Evolutionary conservation across 2,113 vertebrate genomes (phyloP), one percentile per base, ranked within the genome.

Genomic region (Bujurquina vittata): DNA sequence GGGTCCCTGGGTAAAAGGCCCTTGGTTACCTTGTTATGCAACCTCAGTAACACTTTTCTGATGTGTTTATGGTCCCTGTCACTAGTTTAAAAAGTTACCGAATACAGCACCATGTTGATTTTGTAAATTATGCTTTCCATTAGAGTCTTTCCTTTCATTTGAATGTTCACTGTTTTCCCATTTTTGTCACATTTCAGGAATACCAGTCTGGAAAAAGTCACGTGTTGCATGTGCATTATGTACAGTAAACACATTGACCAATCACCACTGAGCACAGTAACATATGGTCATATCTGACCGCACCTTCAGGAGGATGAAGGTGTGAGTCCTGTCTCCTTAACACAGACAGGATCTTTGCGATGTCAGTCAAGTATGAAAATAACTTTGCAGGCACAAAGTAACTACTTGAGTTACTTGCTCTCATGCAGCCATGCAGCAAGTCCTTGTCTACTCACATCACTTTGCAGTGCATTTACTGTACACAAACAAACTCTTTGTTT

Each of bases 101-200:
- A 43, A 18, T 26, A 67, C 23, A 67, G n/a, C 1, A 43, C 23
- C 4, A 46, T 46, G 37, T 46, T 18, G 0, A 4, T 26, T 18
- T 67, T 46, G 22, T 26, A 43, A 11, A 18, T 29, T 46, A 37
- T 26, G 15, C 15, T 29, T 40, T 22, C 4, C 63, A 18, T 67
- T 10, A 46, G 10, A 46, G 22, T 67, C 15, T 26, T 23, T 46
- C 22, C 40, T 67, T 46, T 67, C 57, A 61, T 2, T 18, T 20
- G 15, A 73, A 69, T 57, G 33, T 2, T 23, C n/a, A 26, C 8
- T 59, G 20, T 56, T 67, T 26, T 18, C 63, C 46, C 40, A 29
- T 77, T 80, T 65, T 49, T 43, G 43, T 76, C 40, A 55, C 58
- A 57, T 49, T 80, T 60, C 20, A 65, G 54, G 62, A 33, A 69